phyloP scores from a whole-genome alignment of 2,797 vertebrate species.

The Glyptemys insculpta region DNA sequence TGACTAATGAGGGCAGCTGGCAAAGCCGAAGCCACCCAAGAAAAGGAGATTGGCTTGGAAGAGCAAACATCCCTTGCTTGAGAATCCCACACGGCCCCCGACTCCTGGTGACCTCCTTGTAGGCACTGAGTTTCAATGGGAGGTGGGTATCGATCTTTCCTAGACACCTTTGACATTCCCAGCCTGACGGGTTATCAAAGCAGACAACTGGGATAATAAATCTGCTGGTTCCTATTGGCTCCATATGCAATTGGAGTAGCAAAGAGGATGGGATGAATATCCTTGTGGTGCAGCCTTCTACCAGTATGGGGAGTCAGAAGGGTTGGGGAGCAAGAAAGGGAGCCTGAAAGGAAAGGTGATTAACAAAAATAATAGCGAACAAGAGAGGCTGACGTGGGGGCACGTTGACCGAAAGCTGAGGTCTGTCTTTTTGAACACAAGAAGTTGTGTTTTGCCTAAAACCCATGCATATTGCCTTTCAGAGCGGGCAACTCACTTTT shows the following conservation, averaged over 20 bases:
- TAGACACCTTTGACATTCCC: background rate
- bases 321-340: background rate
- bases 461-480: background rate
- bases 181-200: background rate
- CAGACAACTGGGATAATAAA: background rate
- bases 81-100: background rate
- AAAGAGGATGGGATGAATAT: background rate
- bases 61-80: background rate
- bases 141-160: background rate
- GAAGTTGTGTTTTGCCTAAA: background rate
- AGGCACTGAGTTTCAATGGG: background rate
- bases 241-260: background rate
- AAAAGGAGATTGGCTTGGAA: background rate
- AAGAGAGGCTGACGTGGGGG: background rate
- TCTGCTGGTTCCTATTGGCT: background rate
- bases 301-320: background rate
- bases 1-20: conserved; percentile 72
- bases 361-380: background rate
- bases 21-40: conserved; percentile 59
- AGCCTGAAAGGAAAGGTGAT: background rate
- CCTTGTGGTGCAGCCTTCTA: background rate
- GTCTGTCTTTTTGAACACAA: background rate
- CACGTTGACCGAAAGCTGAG: background rate
- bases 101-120: background rate
- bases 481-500: background rate